Conservation (phyloP, 2,113 vertebrate genomes). For the Cromileptes altivelis region DNA sequence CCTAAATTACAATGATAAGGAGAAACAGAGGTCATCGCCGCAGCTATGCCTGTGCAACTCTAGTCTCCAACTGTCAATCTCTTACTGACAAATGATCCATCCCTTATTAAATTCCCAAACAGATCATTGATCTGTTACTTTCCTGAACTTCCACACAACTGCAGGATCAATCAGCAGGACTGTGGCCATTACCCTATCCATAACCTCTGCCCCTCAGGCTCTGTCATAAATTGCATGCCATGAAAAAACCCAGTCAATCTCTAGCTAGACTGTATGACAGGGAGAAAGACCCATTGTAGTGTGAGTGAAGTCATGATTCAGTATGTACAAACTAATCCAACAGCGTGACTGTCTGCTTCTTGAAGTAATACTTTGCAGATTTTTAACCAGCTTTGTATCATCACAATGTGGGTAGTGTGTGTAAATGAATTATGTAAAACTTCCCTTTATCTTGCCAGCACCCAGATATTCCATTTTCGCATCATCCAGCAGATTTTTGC, state of each 20-base stretch:
- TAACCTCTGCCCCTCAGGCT: constrained; percentile 27
- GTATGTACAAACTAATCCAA: background rate
- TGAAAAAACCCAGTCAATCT: constrained; percentile 7
- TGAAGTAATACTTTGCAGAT: background rate
- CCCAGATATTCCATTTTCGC: no score
- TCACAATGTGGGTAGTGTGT: no score
- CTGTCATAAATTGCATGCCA: constrained; percentile 6
- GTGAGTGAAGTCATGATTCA: background rate
- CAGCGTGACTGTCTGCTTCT: background rate
- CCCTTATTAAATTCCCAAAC: constrained; percentile 8
- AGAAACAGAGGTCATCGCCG: background rate
- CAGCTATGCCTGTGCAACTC: background rate
- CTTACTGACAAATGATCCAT: constrained; percentile 14
- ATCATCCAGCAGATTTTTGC: no score
- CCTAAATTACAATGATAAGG: background rate
- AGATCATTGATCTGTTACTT: constrained; percentile 22
- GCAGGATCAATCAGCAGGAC: constrained; percentile 28
- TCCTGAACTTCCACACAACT: background rate
- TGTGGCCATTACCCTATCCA: background rate
- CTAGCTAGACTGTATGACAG: background rate
- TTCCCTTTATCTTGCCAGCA: no score
- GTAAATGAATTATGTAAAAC: no score
- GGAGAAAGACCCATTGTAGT: background rate
- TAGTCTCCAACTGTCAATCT: background rate
- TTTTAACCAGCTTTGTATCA: no score